Percentiles rank a stretch among this genome's conserved stretches.
Evolutionary conservation across 2,888 invertebrate species (phyloP).

Genomic region (Lysandra bellargus): DNA sequence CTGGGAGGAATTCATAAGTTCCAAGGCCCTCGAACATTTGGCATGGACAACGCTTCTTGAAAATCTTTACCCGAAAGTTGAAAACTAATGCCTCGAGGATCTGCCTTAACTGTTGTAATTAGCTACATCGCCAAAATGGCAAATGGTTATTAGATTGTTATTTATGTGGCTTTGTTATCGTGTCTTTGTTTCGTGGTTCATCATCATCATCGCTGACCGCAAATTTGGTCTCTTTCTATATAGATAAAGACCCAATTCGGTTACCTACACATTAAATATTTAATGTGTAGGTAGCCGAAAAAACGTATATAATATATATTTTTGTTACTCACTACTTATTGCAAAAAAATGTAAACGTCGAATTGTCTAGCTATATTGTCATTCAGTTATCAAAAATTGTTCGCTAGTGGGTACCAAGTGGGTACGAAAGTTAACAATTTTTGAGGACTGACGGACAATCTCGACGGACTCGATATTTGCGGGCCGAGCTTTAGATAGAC

Average conservation of each 20-base stretch:
- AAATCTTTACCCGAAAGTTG: conserved; percentile 33
- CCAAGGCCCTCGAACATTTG: conserved; percentile 34
- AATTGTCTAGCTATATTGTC: not conserved
- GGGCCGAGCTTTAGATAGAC: not conserved
- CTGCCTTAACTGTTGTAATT: conserved; percentile 20
- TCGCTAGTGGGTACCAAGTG: not conserved
- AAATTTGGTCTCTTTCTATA: not conserved
- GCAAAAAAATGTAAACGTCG: not conserved
- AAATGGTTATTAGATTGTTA: conserved; percentile 11
- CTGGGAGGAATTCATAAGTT: conserved; percentile 43
- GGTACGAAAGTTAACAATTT: not conserved
- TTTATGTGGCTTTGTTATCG: conserved; percentile 18
- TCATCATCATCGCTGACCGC: not conserved
- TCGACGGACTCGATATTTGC: not conserved
- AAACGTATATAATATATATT: not conserved
- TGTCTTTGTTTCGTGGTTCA: not conserved
- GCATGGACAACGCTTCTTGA: conserved; percentile 31
- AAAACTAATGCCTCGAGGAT: conserved; percentile 33
- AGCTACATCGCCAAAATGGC: conserved; percentile 13
- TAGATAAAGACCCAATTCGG: too few species aligned
- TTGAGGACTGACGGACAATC: not conserved
- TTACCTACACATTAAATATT: too few species aligned
- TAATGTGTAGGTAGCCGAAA: not conserved
- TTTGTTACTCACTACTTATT: too few species aligned
- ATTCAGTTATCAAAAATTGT: not conserved